phyloP scores from a whole-genome alignment of 2,113 vertebrate genomes.

The Mesoclemmys tuberculata region DNA sequence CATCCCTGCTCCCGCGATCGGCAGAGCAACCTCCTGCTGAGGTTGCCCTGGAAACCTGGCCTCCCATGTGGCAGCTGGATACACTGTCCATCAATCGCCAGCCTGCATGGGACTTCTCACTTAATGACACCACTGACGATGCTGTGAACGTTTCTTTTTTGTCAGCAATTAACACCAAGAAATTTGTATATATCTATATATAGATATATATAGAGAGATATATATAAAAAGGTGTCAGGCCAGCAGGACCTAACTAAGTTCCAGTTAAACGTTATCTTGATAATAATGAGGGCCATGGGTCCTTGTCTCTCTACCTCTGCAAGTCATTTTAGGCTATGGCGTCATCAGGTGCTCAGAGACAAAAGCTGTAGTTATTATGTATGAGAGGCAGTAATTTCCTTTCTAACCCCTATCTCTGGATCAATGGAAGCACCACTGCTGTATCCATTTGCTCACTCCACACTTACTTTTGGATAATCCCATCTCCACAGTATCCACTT shows the following conservation, averaged over 20 bases:
- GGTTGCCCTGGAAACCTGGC: background rate
- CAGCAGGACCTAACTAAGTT: constrained; percentile 27
- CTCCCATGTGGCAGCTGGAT: rapidly evolving
- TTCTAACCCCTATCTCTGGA: background rate
- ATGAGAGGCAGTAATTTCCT: constrained; percentile 33
- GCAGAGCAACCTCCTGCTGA: background rate
- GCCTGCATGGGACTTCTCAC: background rate
- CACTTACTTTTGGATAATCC: constrained; percentile 92
- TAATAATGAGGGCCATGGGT: constrained; percentile 43
- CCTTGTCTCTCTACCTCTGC: constrained; percentile 52
- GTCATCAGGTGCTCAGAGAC: background rate
- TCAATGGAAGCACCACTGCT: background rate
- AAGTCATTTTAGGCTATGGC: constrained; percentile 41
- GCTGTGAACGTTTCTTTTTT: constrained; percentile 31
- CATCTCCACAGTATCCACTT: constrained; percentile 93
- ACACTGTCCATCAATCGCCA: background rate
- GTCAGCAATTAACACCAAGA: constrained; percentile 41
- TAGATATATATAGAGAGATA: rapidly evolving
- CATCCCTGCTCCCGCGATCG: background rate
- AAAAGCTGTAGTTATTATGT: background rate
- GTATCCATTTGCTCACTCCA: background rate
- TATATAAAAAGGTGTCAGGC: constrained; percentile 67
- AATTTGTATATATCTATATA: constrained; percentile 36
- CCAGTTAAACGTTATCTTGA: constrained; percentile 64
- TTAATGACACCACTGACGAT: background rate